Base-by-base conservation (phyloP, 37 sponge, comb jelly and placozoan species). In the Geodia barretti region DNA sequence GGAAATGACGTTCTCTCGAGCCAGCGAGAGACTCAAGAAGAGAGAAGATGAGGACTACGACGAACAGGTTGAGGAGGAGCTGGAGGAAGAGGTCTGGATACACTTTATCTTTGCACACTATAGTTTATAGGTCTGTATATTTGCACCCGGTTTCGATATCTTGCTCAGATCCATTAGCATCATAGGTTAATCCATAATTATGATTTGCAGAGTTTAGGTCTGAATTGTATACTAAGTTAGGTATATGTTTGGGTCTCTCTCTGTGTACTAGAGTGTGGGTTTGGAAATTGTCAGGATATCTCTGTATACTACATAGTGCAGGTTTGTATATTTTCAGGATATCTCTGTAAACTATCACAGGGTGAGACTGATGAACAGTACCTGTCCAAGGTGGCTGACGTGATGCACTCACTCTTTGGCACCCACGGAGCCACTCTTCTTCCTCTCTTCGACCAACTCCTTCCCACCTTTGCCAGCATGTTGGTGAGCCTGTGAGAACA, bases 41-140 rank as follows among this genome's bases (percentile, higher is more conserved):
- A 79, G 95, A 64, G 32, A 87, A 32, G 99, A 96, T 32, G 99
- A 99, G 43, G 99, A 99, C 60, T 94, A 97, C 33, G 99, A 99
- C 80, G 99, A 99, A 66, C 92, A 92, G 59, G 93, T 95, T 75
- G 99, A 99, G 78, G 97, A 99, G 41, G 90, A 88, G 54, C 81
- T 99, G 14, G 84, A 88, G 42, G 95, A 86, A 59, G 99, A 99
- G 82, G 87, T 79, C 33, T 41, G 72, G n/a, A 29, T 67, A 31
- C 68, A 29, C 17, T 67, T 33, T 33, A 67, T 67, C 68, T 21
- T n/a, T 67, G 8, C 68, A 24, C 25, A 14, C 68, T n/a, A 59
- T 20, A 59, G 60, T 59, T 14, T n/a, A n/a, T n/a, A n/a, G n/a
- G n/a, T n/a, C n/a, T n/a, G n/a, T n/a, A n/a, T n/a, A n/a, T n/a